Base-by-base conservation (phyloP, 2,888 invertebrate species). In the Cryptophagus acutangulus region DNA sequence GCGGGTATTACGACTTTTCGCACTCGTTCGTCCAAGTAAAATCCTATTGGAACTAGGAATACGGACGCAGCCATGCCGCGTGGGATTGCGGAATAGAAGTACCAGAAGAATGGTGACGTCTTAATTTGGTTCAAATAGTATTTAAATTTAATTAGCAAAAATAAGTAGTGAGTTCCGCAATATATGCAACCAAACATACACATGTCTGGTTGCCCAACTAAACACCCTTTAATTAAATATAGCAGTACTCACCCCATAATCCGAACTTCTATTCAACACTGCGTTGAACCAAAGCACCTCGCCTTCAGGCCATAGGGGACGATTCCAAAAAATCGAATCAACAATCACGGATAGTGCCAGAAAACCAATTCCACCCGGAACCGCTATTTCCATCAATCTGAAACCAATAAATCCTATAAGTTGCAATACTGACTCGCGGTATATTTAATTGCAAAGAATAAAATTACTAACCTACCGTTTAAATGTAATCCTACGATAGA, bases 181-280 rank as follows among this genome's bases (percentile, higher is more conserved):
- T n/a, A n/a, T n/a, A n/a, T n/a, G n/a, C n/a, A n/a, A n/a, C n/a
- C n/a, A n/a, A n/a, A n/a, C n/a, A n/a, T n/a, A n/a, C n/a, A n/a
- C n/a, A n/a, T n/a, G n/a, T n/a, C n/a, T n/a, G n/a, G n/a, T n/a
- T n/a, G n/a, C n/a, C n/a, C n/a, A n/a, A n/a, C n/a, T n/a, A n/a
- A n/a, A n/a, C n/a, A n/a, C n/a, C n/a, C n/a, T n/a, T n/a, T n/a
- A n/a, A n/a, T n/a, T n/a, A n/a, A n/a, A n/a, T n/a, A n/a, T n/a
- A n/a, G n/a, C n/a, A n/a, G n/a, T n/a, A n/a, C 9, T 87, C 89
- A 95, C 94, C 64, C 99, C 99, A 89, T 93, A 99, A 54, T 93
- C 75, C 1, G 89, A 84, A 70, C 97, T 97, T 66, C 89, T 89
- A 68, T 99, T 99, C 40, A 91, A 71, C 34, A 96, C 73, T 1